phyloP scores from a whole-genome alignment of 2,797 vertebrate genomes.

The Protosalanx chinensis region DNA sequence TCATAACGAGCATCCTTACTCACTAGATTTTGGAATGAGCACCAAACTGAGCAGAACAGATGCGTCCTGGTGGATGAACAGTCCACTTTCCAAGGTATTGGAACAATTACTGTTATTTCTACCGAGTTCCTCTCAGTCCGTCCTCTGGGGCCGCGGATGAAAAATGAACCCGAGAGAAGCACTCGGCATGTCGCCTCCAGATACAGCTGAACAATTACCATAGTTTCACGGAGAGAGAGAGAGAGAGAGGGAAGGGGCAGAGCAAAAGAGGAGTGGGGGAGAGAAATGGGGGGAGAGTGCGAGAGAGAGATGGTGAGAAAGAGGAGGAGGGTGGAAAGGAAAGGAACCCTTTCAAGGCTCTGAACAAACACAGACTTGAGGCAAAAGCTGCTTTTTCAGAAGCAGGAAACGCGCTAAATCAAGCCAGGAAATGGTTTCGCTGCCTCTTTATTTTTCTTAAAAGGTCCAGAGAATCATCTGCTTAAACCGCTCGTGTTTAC shows the following conservation, averaged over 20 bases:
- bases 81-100: background rate
- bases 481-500: background rate
- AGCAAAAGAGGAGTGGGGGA: background rate
- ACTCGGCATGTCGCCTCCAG: slow-evolving; percentile 3
- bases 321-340: background rate
- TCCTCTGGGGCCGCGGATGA: slow-evolving; percentile 19
- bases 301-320: background rate
- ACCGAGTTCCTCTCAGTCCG: background rate
- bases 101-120: slow-evolving; percentile 4
- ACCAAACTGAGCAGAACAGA: too few species aligned
- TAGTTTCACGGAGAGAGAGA: background rate
- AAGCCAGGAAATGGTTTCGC: slow-evolving; percentile 10
- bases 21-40: slow-evolving; percentile 32
- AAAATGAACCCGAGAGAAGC: background rate
- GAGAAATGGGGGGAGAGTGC: background rate
- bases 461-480: background rate
- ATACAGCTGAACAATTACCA: slow-evolving; percentile 14
- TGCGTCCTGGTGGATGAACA: too few species aligned
- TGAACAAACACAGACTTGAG: slow-evolving; percentile 16
- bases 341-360: slow-evolving; percentile 13
- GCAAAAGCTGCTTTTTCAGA: slow-evolving; percentile 18
- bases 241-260: background rate
- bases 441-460: slow-evolving; percentile 2
- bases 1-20: slow-evolving; percentile 7
- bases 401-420: slow-evolving; percentile 23